Evolutionary conservation across 2,113 vertebrate species (phyloP).

Genomic region (Salvelinus sp.): DNA sequence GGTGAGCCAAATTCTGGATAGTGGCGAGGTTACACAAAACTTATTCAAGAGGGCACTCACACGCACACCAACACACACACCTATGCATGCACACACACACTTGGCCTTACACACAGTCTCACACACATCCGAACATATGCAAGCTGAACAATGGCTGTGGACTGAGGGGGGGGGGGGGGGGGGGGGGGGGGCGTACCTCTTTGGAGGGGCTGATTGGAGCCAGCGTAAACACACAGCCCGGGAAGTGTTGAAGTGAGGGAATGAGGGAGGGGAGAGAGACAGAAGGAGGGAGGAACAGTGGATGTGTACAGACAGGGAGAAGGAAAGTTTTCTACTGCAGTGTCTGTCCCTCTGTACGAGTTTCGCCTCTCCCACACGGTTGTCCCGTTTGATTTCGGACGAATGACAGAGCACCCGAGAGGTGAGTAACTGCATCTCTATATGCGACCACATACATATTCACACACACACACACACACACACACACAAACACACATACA

Average conservation of each 20-base stretch:
- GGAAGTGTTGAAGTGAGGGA: constrained; percentile 67
- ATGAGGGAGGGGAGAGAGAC: constrained; percentile 20
- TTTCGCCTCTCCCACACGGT: constrained; percentile 21
- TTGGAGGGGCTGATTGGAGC: neutral
- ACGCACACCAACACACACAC: neutral
- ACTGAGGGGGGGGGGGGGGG: constrained; percentile 36
- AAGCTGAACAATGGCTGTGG: constrained; percentile 62
- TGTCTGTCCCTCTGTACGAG: constrained; percentile 34
- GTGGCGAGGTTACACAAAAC: constrained; percentile 51
- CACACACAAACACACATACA: too few relatives aligned
- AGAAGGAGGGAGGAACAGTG: constrained; percentile 30
- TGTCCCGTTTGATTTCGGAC: constrained; percentile 37
- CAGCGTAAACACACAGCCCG: constrained; percentile 70
- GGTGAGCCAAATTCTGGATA: constrained; percentile 22
- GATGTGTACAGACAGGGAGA: constrained; percentile 45
- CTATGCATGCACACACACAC: constrained; percentile 19
- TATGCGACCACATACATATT: neutral
- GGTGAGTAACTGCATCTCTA: constrained; percentile 54
- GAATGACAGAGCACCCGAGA: constrained; percentile 17
- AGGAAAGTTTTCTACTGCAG: constrained; percentile 63
- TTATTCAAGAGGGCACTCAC: constrained; percentile 36
- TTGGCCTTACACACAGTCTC: too few relatives aligned
- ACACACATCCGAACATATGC: too few relatives aligned
- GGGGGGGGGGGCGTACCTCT: too few relatives aligned
- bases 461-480: constrained; percentile 4